These are phyloP conservation scores for Ruditapes philippinarum DNA, from an alignment of 1,140 invertebrate species.

Conservation along the genomic window DNA sequence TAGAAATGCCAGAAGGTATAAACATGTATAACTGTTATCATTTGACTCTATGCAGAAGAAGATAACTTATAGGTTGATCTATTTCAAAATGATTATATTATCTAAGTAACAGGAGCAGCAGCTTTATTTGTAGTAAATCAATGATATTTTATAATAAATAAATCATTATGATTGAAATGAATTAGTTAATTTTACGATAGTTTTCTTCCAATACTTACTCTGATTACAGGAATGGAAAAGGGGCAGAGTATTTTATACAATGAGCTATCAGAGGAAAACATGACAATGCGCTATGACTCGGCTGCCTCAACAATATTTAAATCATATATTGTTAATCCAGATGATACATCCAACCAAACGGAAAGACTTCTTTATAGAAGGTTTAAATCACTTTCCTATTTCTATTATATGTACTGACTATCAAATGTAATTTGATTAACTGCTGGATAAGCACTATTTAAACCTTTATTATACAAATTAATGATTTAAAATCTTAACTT, in stretches of 20 bases:
- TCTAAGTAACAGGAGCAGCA: too few species aligned
- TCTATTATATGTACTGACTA: background rate
- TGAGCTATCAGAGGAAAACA: background rate
- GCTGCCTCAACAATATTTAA: constrained; percentile 9
- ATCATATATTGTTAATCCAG: constrained; percentile 22
- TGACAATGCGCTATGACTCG: background rate
- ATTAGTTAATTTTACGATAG: background rate
- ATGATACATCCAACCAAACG: background rate
- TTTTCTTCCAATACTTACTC: background rate
- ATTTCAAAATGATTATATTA: too few species aligned
- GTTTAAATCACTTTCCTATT: background rate
- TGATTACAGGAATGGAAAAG: background rate
- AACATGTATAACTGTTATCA: background rate
- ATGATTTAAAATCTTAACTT: too few species aligned
- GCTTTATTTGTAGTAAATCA: too few species aligned
- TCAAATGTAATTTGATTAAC: background rate
- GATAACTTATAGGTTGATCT: too few species aligned
- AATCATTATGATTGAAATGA: too few species aligned
- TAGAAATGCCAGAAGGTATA: background rate
- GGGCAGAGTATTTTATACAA: constrained; percentile 30
- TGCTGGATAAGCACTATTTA: background rate
- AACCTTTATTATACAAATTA: background rate
- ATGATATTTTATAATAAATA: too few species aligned
- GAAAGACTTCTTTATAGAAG: constrained; percentile 19
- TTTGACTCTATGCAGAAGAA: too few species aligned